Percentiles rank a stretch among this genome's conserved stretches.
These are phyloP conservation scores for Herminia tarsipennalis DNA, from an alignment of 2,888 invertebrate species.

Conservation along the genomic window DNA sequence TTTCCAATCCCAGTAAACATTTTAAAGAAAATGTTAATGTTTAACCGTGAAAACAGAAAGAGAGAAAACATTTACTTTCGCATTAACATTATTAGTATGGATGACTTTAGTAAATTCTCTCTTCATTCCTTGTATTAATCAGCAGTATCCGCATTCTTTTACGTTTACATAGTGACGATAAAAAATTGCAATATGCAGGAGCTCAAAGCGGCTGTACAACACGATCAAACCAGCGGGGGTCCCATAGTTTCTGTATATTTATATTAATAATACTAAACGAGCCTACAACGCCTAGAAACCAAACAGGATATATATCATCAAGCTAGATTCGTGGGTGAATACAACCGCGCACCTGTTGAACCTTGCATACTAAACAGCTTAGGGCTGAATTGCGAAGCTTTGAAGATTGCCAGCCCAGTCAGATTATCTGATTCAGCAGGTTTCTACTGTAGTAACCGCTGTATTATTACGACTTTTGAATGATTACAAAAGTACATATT, in stretches of 20 bases:
- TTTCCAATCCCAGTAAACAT: no score
- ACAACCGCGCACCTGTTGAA: slow-evolving; percentile 28
- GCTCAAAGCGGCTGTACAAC: not conserved
- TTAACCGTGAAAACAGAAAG: no score
- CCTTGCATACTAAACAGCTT: slow-evolving; percentile 25
- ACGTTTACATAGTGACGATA: no score
- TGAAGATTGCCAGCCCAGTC: slow-evolving; percentile 24
- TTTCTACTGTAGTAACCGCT: slow-evolving; percentile 16
- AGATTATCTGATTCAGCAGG: slow-evolving; percentile 25
- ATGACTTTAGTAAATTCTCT: no score
- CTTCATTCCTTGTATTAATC: no score
- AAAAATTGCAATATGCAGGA: slow-evolving; percentile 5
- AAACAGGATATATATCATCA: slow-evolving; percentile 30
- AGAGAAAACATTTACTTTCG: no score
- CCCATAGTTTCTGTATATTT: slow-evolving; percentile 18
- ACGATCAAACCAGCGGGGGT: slow-evolving; percentile 1
- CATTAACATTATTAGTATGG: no score
- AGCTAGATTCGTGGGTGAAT: slow-evolving; percentile 22
- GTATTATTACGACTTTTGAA: slow-evolving; percentile 26
- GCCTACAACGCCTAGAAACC: slow-evolving; percentile 10
- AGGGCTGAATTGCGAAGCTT: slow-evolving; percentile 28
- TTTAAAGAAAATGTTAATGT: no score
- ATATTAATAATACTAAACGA: slow-evolving; percentile 1
- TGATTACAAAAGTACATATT: slow-evolving; percentile 10
- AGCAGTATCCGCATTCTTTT: no score